Conservation (phyloP, 2,113 vertebrate genomes). For the Nycticorax nycticorax region DNA sequence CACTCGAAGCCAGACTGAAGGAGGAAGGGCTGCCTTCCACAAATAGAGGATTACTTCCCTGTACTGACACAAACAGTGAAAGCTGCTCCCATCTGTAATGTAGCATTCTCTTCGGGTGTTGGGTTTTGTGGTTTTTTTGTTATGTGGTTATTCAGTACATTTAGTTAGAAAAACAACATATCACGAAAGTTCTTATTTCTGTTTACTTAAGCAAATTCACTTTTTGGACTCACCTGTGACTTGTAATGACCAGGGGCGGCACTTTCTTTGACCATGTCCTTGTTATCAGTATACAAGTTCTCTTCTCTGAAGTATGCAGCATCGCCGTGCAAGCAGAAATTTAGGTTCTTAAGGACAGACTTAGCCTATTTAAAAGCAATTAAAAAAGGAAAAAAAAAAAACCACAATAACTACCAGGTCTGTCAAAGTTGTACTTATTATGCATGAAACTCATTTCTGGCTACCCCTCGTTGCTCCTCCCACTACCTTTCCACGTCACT, state of each 20-base stretch:
- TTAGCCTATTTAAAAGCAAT: slow-evolving; percentile 12
- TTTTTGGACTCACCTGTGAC: slow-evolving; percentile 34
- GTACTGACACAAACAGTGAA: neutral
- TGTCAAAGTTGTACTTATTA: neutral
- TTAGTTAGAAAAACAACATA: fast-evolving
- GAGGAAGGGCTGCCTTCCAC: neutral
- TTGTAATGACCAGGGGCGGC: neutral
- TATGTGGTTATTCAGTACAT: neutral
- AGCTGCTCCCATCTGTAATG: neutral
- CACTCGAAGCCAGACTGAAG: neutral
- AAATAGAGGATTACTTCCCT: neutral
- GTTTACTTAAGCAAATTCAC: neutral
- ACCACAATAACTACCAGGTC: neutral
- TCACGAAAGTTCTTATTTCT: neutral
- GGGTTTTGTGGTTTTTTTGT: neutral
- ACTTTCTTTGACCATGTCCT: neutral
- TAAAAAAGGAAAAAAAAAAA: neutral
- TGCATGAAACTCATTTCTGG: neutral
- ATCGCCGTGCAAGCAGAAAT: neutral
- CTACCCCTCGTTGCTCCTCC: neutral
- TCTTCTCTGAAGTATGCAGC: neutral
- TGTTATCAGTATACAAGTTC: fast-evolving
- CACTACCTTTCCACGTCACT: neutral
- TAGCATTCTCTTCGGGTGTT: neutral
- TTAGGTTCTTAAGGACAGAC: neutral